These are phyloP conservation scores for Belonocnema kinseyi DNA, from an alignment of 1,140 invertebrate species.

Conservation along the genomic window DNA sequence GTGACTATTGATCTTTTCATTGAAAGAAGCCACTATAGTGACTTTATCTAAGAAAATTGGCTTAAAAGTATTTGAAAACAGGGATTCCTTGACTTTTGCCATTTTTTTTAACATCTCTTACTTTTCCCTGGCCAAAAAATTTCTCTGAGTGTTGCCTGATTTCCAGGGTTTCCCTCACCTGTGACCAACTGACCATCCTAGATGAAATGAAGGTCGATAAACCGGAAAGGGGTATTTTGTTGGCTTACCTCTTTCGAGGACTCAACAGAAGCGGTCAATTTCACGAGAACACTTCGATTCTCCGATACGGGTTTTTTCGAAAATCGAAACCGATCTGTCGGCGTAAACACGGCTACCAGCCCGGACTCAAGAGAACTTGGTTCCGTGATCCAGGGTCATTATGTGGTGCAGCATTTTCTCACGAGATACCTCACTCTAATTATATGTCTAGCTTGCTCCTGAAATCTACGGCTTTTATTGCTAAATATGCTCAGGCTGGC, in stretches of 20 bases:
- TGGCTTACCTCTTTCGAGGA: not conserved
- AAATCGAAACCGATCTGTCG: slow-evolving; percentile 43
- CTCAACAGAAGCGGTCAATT: slow-evolving; percentile 5
- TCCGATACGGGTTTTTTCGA: slow-evolving; percentile 31
- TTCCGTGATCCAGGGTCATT: slow-evolving; percentile 70
- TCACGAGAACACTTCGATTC: not conserved
- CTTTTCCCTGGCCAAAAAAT: too few relatives aligned
- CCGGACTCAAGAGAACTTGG: slow-evolving; percentile 47
- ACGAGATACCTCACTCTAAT: slow-evolving; percentile 70
- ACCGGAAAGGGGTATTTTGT: not conserved
- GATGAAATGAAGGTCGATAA: not conserved
- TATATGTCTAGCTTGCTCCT: slow-evolving; percentile 72
- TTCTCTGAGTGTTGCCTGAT: too few relatives aligned
- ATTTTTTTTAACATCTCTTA: too few relatives aligned
- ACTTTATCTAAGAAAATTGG: too few relatives aligned
- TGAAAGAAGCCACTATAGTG: too few relatives aligned
- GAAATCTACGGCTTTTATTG: slow-evolving; percentile 69
- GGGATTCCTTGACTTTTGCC: too few relatives aligned
- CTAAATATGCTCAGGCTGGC: slow-evolving; percentile 61
- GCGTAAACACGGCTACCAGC: slow-evolving; percentile 52
- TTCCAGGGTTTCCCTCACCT: too few relatives aligned
- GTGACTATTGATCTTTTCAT: too few relatives aligned
- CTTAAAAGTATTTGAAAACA: too few relatives aligned
- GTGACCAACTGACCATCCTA: too few relatives aligned
- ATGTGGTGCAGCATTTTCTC: slow-evolving; percentile 67